Conservation (phyloP, 1,140 invertebrate species). For the Lysiphlebus fabarum region DNA sequence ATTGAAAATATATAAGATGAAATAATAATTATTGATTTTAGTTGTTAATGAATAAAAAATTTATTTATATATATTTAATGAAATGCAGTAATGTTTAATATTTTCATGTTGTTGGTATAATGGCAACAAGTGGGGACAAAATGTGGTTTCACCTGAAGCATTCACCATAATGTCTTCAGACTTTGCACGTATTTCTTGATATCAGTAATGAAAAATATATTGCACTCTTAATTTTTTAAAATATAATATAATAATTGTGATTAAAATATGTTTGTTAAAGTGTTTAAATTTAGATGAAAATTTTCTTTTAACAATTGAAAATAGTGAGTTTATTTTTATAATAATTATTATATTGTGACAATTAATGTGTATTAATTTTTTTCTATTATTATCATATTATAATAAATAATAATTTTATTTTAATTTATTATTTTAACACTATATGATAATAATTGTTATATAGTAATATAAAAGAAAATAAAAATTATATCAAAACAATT, state of each 20-base stretch:
- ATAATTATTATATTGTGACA: too few relatives aligned
- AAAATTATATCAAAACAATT: neutral
- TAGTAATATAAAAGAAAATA: neutral
- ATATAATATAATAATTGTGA: neutral
- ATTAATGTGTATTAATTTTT: too few relatives aligned
- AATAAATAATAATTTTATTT: too few relatives aligned
- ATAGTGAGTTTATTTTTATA: too few relatives aligned
- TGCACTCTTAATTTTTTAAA: constrained; percentile 1
- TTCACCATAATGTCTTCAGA: constrained; percentile 35
- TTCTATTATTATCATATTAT: too few relatives aligned
- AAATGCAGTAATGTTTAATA: constrained; percentile 4
- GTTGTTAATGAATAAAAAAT: too few relatives aligned
- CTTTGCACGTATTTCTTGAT: constrained; percentile 27
- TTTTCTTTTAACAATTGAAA: too few relatives aligned
- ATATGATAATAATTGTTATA: too few relatives aligned
- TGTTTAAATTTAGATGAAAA: neutral
- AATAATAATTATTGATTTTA: too few relatives aligned
- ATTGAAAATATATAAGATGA: too few relatives aligned
- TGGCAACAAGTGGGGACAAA: constrained; percentile 34
- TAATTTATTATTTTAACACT: too few relatives aligned
- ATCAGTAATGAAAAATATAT: constrained; percentile 8
- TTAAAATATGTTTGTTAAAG: neutral
- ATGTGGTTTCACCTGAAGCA: constrained; percentile 45
- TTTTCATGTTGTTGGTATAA: constrained; percentile 37
- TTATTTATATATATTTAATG: too few relatives aligned